Evolutionary conservation across 2,888 invertebrate species (phyloP).

Genomic region (Panopea generosa): DNA sequence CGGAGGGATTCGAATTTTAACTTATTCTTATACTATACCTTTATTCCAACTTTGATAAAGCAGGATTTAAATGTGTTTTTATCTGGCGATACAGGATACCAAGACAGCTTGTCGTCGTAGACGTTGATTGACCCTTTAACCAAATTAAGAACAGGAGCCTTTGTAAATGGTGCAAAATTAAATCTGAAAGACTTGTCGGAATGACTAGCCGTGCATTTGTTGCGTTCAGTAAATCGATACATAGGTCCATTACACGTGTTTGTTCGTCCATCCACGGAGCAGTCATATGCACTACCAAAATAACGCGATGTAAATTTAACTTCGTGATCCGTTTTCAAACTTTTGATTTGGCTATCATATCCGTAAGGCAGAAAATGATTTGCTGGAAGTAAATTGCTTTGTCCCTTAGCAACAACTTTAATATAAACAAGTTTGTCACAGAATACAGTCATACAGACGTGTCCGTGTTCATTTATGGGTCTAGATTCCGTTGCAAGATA

Average conservation of each 20-base stretch:
- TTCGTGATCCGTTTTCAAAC: slow-evolving; percentile 9
- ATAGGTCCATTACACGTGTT: slow-evolving; percentile 23
- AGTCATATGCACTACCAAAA: slow-evolving; percentile 17
- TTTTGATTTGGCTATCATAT: background rate
- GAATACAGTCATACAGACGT: slow-evolving; percentile 37
- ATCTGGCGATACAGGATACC: slow-evolving; percentile 42
- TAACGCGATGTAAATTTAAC: slow-evolving; percentile 21
- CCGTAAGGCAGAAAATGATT: slow-evolving; percentile 17
- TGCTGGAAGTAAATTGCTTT: slow-evolving; percentile 3
- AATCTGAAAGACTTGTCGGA: slow-evolving; percentile 23
- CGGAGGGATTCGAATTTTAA: no score
- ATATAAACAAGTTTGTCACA: slow-evolving; percentile 36
- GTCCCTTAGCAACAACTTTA: slow-evolving; percentile 16
- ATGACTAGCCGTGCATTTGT: background rate
- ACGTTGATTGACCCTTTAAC: slow-evolving; percentile 2
- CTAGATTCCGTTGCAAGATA: slow-evolving; percentile 28
- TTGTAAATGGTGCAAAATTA: slow-evolving; percentile 39
- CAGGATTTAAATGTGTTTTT: slow-evolving; percentile 22
- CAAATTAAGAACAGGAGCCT: slow-evolving; percentile 1
- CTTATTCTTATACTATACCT: slow-evolving; percentile 32
- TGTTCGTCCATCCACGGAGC: background rate
- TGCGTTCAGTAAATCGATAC: slow-evolving; percentile 10
- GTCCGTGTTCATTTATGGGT: slow-evolving; percentile 15
- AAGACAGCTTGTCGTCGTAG: slow-evolving; percentile 33
- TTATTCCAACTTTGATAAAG: slow-evolving; percentile 39